Conservation (phyloP, 2,113 vertebrate species). For the Dipodomys ordii region DNA sequence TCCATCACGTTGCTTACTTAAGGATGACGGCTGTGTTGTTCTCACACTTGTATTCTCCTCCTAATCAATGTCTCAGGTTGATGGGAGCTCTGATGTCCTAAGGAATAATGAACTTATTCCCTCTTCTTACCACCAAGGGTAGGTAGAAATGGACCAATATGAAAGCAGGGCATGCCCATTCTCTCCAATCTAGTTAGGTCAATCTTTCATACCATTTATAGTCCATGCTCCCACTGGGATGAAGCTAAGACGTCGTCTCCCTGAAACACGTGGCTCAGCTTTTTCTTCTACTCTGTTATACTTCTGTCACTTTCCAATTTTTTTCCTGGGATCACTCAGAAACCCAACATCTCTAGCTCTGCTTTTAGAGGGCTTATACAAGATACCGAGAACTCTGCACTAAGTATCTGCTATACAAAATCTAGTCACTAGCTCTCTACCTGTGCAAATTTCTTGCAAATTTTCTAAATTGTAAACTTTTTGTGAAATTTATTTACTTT, state of each 20-base stretch:
- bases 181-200: no score
- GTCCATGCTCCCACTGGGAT: rapidly evolving
- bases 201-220: no score
- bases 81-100: no score
- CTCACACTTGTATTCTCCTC: neutral
- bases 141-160: no score
- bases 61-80: neutral
- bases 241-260: neutral
- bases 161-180: no score
- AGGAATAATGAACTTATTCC: neutral
- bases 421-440: no score
- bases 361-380: neutral
- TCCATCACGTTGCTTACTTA: neutral
- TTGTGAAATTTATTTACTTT: neutral
- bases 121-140: rapidly evolving
- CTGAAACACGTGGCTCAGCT: neutral
- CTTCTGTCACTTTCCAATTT: neutral
- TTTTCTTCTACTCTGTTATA: no score
- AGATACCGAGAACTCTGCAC: rapidly evolving
- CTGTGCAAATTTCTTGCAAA: no score
- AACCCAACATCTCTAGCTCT: neutral
- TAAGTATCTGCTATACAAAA: neutral
- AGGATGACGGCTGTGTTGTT: neutral
- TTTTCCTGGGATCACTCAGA: neutral
- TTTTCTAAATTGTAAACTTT: neutral